Conservation (phyloP, 2,113 vertebrate species). For the Pyxicephalus adspersus region DNA sequence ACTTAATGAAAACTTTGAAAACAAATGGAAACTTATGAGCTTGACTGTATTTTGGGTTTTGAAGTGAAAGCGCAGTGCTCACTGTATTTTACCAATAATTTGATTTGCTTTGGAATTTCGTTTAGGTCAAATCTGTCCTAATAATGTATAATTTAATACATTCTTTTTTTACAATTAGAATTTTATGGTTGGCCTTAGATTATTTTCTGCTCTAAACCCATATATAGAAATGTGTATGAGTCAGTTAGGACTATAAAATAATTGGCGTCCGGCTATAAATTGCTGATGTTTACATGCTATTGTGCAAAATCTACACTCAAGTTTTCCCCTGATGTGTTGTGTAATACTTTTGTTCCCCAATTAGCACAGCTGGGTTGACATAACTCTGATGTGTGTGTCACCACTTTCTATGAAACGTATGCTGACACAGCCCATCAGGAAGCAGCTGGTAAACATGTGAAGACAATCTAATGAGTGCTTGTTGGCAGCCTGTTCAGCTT, state of each 20-base stretch:
- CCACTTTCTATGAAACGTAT: conserved; percentile 41
- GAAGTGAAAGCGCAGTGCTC: too few relatives aligned
- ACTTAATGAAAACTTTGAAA: too few relatives aligned
- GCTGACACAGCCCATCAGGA: conserved; percentile 38
- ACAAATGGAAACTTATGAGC: too few relatives aligned
- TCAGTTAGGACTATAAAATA: background rate
- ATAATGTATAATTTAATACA: too few relatives aligned
- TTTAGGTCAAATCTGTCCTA: too few relatives aligned
- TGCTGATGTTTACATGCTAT: background rate
- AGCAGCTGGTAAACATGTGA: conserved; percentile 34
- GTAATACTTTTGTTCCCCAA: conserved; percentile 45
- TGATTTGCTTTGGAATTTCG: too few relatives aligned
- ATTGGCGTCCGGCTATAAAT: conserved; percentile 12
- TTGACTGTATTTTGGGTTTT: too few relatives aligned
- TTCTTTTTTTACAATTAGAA: too few relatives aligned
- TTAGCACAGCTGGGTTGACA: conserved; percentile 44
- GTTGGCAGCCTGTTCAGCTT: background rate
- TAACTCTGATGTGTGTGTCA: conserved; percentile 33
- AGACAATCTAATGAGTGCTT: conserved; percentile 24
- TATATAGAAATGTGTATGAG: background rate
- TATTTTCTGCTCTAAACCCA: background rate
- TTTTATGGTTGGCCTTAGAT: too few relatives aligned
- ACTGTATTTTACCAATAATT: too few relatives aligned
- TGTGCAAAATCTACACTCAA: conserved; percentile 32
- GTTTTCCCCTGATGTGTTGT: conserved; percentile 37